Base-by-base conservation (phyloP, 2,888 invertebrate genomes). In the Trissolcus japonicus region DNA sequence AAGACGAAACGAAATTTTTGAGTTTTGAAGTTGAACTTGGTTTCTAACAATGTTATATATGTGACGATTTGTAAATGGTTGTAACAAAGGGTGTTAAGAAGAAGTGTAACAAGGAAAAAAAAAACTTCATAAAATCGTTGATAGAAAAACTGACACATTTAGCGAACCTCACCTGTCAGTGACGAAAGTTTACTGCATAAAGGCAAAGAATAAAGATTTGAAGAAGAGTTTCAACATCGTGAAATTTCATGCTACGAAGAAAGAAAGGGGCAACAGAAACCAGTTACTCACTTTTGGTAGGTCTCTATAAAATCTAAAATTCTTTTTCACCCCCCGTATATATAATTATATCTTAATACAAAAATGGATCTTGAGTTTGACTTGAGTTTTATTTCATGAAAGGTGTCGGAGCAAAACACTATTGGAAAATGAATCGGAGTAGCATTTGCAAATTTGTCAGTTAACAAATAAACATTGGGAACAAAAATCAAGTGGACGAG, bases 121-220 rank as follows among this genome's bases (percentile, higher is more conserved):
- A 43, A 41, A 41, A 41, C 1, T 11, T 55, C 13, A 14, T 54
- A n/a, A n/a, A n/a, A 35, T 46, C 46, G 50, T n/a, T 50, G n/a
- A 54, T 48, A 56, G 41, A 25, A 48, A 72, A n/a, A n/a, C n/a
- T 54, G 55, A 60, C 54, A 60, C 77, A 73, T 60, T 73, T 35
- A 77, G 21, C 41, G 69, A 59, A 62, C 79, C 80, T 80, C 80
- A 80, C 80, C 80, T 80, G 80, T 76, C 74, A 19, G 35, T 79
- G 69, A 72, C 76, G 65, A 73, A 69, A 56, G 79, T 66, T n/a
- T 76, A 72, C 71, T 80, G 77, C 57, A 35, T 50, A 73, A 80
- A 69, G 73, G 68, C 76, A 79, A 75, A 80, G 43, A 68, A 77
- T 56, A 57, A 50, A 65, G 77, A 76, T 56, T 61, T 61, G 14